Evolutionary conservation across 2,113 vertebrate species (phyloP).

Genomic region (Ibidorhyncha struthersii): DNA sequence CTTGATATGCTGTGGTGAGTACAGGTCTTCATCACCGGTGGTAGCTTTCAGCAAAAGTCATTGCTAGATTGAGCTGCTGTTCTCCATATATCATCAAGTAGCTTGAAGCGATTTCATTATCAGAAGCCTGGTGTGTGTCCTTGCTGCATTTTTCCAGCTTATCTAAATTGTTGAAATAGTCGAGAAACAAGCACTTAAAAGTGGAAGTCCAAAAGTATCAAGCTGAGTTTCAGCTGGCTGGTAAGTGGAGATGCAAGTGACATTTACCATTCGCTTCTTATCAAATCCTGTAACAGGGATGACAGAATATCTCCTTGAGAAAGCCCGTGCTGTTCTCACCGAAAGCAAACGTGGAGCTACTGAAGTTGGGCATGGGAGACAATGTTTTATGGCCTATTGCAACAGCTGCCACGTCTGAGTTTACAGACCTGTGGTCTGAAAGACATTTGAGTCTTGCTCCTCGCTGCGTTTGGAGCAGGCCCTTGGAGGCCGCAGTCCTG

Average conservation of each 20-base stretch:
- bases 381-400: background rate
- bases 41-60: background rate
- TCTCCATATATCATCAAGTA: background rate
- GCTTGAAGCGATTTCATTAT: background rate
- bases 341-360: background rate
- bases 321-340: background rate
- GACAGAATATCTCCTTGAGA: background rate
- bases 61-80: background rate
- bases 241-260: background rate
- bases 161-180: constrained; percentile 25
- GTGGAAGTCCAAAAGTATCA: background rate
- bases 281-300: background rate
- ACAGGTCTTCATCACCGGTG: background rate
- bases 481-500: background rate
- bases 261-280: background rate
- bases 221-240: background rate
- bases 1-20: background rate
- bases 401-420: background rate
- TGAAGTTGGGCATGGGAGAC: background rate
- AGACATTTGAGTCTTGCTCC: background rate
- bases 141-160: background rate
- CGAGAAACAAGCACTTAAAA: background rate
- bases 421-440: background rate
- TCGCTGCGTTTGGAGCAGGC: background rate
- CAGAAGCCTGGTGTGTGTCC: background rate